Base-by-base conservation (phyloP, 2,797 vertebrate genomes). In the Oreochromis grahami region DNA sequence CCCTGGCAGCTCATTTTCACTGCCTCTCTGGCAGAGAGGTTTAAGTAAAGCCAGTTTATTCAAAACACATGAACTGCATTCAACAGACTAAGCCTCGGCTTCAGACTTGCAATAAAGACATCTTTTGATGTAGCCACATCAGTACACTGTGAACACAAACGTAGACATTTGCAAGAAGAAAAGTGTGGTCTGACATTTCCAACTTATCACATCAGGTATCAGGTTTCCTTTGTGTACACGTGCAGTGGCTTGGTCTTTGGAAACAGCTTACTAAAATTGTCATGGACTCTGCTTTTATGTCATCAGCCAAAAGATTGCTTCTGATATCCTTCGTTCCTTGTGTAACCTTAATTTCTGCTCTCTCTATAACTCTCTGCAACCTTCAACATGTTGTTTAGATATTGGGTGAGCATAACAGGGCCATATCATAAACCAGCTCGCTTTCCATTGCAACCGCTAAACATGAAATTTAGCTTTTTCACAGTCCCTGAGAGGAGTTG, bases 91-190 rank as follows among this genome's bases (percentile, higher is more conserved):
- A 84, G 77, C 77, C 65, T 1, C 48, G 2, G 45, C 82, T 72
- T 84, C 65, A 89, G 29, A 84, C 85, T 84, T 7, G 43, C 84
- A 84, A 79, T 4, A 58, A 82, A 88, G 84, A 92, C 52, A 48
- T 11, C 88, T 83, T 93, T 88, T 89, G 85, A 93, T 89, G 92
- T 88, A 12, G 63, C 89, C 90, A 89, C 88, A 86, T 94, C 90
- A 88, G 43, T 85, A 1, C 74, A 9, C 84, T 80, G 72, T 17
- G 80, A 45, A 77, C 76, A 78, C 86, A 84, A 88, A 85, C 34
- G 63, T 36, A 76, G 85, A 92, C 89, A 90, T 89, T 91, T 24
- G 53, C 50, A 51, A 41, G 81, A 78, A 77, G 83, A 86, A 86
- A 90, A 93, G 83, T 11, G 76, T 8, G 77, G 80, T 80, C 89